Base-by-base conservation (phyloP, 1,140 invertebrate species). In the Nasonia giraulti region DNA sequence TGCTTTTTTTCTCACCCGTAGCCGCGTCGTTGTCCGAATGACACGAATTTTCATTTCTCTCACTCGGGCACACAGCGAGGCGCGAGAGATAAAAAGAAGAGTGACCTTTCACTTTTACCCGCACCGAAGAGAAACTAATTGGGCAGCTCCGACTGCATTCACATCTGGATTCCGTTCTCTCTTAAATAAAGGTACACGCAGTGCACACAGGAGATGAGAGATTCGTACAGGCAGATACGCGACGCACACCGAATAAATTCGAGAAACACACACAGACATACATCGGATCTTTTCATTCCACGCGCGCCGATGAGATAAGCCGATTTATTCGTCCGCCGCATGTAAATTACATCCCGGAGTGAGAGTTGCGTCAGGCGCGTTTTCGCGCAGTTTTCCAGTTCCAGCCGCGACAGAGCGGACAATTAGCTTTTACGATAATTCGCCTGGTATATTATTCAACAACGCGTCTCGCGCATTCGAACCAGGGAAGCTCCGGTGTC, bases 101-200 rank as follows among this genome's bases (percentile, higher is more conserved):
- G 80, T 71, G 75, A 78, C 66, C 74, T 78, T 78, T 79, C 62
- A 71, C 76, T 84, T 84, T 76, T 73, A 55, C 37, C 17, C 14
- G 5, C 27, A 50, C 14, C 33, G 44, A 23, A 40, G 47, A 84
- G 31, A 79, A 79, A 79, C 50, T 23, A 75, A 84, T n/a, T 74
- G 20, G 10, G n/a, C 20, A 37, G 14, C 8, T 23, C 62, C 71
- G 66, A 62, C 73, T 44, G 17, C 75, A 71, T 78, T 78, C 66
- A 66, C 55, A 83, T 77, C 75, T 78, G 82, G 27, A 83, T 83
- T 71, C 62, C 62, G 40, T 37, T 37, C 33, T 4, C 33, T 37
- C 33, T 37, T 37, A 37, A 37, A 37, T 6, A 37, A 5, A 37
- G 3, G 5, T 75, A 62, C n/a, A 62, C 20, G 5, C 40, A 20